Conservation (phyloP, 2,888 invertebrate genomes). For the Torymus texanus region DNA sequence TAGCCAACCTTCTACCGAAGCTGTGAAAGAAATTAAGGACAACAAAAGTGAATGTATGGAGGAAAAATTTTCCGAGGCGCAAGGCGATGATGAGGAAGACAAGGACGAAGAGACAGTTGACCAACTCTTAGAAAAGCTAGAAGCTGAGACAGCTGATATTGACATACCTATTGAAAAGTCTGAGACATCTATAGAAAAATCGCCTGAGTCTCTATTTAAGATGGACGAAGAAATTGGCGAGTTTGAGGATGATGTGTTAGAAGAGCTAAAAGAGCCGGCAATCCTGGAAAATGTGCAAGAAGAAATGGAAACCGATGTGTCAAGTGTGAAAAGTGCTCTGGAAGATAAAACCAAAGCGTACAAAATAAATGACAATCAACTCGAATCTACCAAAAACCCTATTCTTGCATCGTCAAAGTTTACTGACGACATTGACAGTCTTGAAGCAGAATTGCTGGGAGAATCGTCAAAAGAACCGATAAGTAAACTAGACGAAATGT, state of each 20-base stretch:
- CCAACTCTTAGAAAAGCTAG: background rate
- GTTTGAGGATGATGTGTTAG: background rate
- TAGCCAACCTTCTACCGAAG: background rate
- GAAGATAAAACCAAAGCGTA: background rate
- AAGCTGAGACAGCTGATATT: background rate
- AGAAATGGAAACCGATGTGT: background rate
- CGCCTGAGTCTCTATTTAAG: background rate
- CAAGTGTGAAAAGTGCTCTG: background rate
- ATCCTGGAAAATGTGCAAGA: background rate
- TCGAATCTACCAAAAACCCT: background rate
- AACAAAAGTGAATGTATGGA: too few relatives aligned
- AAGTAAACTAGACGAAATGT: background rate
- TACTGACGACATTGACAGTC: constrained; percentile 16
- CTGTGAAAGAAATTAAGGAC: constrained; percentile 28
- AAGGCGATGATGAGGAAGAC: background rate
- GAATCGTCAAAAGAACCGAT: constrained; percentile 12
- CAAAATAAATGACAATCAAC: background rate
- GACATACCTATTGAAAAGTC: background rate
- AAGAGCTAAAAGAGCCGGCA: background rate
- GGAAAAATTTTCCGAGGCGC: too few relatives aligned
- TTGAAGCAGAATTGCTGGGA: constrained; percentile 20
- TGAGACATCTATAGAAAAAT: background rate
- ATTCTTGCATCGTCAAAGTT: constrained; percentile 17
- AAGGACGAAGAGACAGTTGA: background rate
- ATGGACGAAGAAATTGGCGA: constrained; percentile 24